phyloP scores from a whole-genome alignment of 2,113 vertebrate species.

The Pluvialis apricaria region DNA sequence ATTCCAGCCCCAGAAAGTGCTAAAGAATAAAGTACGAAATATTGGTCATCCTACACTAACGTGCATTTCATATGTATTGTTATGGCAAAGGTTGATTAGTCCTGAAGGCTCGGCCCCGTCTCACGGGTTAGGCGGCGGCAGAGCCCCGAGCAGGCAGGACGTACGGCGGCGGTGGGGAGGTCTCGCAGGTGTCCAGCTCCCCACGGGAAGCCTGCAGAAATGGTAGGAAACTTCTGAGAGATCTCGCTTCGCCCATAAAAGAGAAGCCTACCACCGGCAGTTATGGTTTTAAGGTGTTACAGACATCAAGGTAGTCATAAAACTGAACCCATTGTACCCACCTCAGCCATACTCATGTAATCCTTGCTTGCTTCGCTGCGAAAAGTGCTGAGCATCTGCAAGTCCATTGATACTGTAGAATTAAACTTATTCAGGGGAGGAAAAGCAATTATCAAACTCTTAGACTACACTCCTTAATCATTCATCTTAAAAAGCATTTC shows the following conservation, averaged over 20 bases:
- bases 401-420: not conserved
- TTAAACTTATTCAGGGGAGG: conserved; percentile 39
- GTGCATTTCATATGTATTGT: not conserved
- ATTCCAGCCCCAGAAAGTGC: not conserved
- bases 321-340: not conserved
- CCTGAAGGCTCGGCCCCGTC: not conserved
- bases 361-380: not conserved
- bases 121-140: not conserved
- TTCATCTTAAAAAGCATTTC: conserved; percentile 63
- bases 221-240: not conserved
- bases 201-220: not conserved
- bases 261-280: not conserved
- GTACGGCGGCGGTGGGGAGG: accelerated
- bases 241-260: not conserved
- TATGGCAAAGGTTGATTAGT: not conserved
- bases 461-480: conserved; percentile 35
- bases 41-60: not conserved
- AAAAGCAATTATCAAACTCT: conserved; percentile 46
- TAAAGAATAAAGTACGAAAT: not conserved
- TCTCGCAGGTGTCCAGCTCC: not conserved
- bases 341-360: not conserved
- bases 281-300: not conserved
- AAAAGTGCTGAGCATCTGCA: conserved; percentile 5
- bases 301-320: not conserved
- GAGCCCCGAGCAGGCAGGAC: not conserved